Evolutionary conservation across 2,888 invertebrate genomes (phyloP), one percentile per base, ranked within the genome.

Genomic region (Brenthis hecate): DNA sequence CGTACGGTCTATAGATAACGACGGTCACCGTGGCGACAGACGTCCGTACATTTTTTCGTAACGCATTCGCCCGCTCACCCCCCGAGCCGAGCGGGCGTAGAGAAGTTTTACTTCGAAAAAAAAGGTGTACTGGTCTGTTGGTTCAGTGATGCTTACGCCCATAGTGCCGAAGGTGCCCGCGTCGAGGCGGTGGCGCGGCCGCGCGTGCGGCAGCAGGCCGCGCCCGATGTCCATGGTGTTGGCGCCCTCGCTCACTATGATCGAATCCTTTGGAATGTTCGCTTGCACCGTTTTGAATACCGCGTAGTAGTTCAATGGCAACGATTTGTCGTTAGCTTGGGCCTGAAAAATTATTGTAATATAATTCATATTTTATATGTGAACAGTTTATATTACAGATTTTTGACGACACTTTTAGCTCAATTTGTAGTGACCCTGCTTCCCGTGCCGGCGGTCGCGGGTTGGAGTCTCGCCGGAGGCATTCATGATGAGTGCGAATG

Each of bases 141-240:
- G 19, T 19, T 19, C 19, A 19, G 19, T 19, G 1, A 19, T 19
- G 1, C 91, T 84, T 73, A 94, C 98, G 53, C 98, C 98, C 98
- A 99, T 99, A 1, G 99, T 99, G 16, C 99, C 99, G 87, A 98
- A 99, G 4, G 98, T 98, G 67, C 98, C 99, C 6, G 99, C 99
- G 87, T 99, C 99, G 5, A 99, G 93, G 70, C 99, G 94, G 82
- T 98, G 98, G 56, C 98, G 93, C 0, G 99, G 97, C 74, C 95
- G 91, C 76, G 94, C 94, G 85, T 99, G 98, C n/a, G 96, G 91
- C 51, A 99, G 89, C 89, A 99, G 95, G 0, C 98, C 95, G 57
- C 99, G 94, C 0, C 99, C 99, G 81, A 99, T 99, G 83, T 99
- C 99, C 99, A 99, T 99, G 0, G 99, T 99, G 87, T 99, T 99